phyloP scores from a whole-genome alignment of 2,113 vertebrate species.

The Scatophagus argus region DNA sequence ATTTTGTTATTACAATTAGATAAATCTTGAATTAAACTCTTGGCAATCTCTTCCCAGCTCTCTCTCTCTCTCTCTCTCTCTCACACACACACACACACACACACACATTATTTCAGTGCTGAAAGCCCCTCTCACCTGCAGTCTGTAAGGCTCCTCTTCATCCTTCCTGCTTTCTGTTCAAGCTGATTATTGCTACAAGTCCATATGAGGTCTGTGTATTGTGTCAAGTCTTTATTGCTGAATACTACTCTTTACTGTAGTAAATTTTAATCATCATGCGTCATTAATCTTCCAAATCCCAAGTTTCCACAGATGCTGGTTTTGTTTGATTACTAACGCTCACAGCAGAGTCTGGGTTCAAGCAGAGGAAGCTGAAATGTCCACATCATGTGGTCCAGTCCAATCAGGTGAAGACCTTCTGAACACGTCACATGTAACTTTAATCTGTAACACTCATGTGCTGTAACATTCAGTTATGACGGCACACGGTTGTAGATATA shows the following conservation, averaged over 20 bases:
- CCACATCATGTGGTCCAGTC: neutral
- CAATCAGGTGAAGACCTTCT: constrained; percentile 4
- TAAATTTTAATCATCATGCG: constrained; percentile 9
- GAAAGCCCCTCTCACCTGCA: constrained; percentile 48
- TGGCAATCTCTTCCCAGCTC: too few relatives aligned
- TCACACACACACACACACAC: neutral
- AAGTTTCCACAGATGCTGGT: constrained; percentile 22
- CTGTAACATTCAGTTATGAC: constrained; percentile 6
- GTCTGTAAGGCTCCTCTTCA: constrained; percentile 50
- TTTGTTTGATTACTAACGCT: neutral
- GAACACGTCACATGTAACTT: neutral
- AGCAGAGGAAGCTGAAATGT: neutral
- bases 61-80: neutral
- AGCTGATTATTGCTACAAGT: constrained; percentile 58
- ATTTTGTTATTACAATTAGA: too few relatives aligned
- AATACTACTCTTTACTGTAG: constrained; percentile 17
- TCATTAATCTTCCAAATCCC: constrained; percentile 10
- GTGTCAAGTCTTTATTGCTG: constrained; percentile 44
- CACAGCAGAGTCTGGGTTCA: neutral
- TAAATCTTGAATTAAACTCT: too few relatives aligned
- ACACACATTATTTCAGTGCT: neutral
- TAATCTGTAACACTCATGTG: constrained; percentile 1
- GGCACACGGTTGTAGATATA: neutral
- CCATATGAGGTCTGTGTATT: constrained; percentile 39
- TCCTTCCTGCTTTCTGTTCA: constrained; percentile 33